Evolutionary conservation across 2,888 invertebrate species (phyloP), one percentile per base, ranked within the genome.

Genomic region (Harpalus rubripes): DNA sequence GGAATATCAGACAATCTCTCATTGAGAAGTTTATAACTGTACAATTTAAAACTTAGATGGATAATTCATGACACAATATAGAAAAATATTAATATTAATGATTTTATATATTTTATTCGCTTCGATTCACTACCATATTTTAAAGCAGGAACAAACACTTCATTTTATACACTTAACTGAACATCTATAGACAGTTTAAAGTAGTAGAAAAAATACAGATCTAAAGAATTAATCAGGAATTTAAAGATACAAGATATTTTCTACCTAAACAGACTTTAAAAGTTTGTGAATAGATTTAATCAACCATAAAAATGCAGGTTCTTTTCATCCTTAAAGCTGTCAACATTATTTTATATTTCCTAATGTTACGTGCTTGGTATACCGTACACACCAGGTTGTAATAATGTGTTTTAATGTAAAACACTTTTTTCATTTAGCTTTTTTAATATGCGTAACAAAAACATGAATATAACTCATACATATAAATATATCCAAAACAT

Each of bases 271-370:
- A 44, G 56, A 76, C 56, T 76, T 76, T 76, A 12, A 76, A 76
- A 76, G 76, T 76, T 76, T 76, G 39, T 76, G 18, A 76, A 76
- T 22, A 18, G 76, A 72, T 15, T 72, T 72, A 72, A 41, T 72
- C 72, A 72, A 39, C 72, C 41, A 72, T 72, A 72, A 72, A 72
- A 72, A 44, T 72, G 8, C 72, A 39, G 72, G 26, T 63, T 10
- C 22, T 16, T 22, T 22, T 22, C 44, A 8, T 6, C 44, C 2
- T 52, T 52, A 10, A 6, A 2, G 44, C 44, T 52, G 44, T 52
- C 44, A 52, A 52, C 44, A 52, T 3, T 8, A 52, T 52, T 8
- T 52, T 52, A 52, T 12, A 8, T 12, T 8, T 12, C 10, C 10
- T 12, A 52, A 52, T 52, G 44, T 32, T 32, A 52, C 44, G 44